phyloP scores from a whole-genome alignment of 2,888 invertebrate genomes.

The Xestobium rufovillosum region DNA sequence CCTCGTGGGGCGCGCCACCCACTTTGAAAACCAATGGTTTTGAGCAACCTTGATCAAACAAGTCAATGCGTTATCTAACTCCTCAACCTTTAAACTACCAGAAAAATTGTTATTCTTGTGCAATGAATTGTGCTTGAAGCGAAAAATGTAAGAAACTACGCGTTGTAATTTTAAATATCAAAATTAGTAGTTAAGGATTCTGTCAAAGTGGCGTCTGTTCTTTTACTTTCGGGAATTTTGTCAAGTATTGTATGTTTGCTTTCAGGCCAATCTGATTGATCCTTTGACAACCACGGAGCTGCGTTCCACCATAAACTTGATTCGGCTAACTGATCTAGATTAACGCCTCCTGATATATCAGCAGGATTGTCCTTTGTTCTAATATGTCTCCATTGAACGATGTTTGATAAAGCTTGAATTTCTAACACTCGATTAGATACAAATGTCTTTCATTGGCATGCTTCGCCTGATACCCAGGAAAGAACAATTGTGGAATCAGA shows the following conservation, averaged over 20 bases:
- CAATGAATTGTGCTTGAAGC: constrained; percentile 9
- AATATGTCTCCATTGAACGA: constrained; percentile 17
- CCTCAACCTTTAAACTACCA: constrained; percentile 5
- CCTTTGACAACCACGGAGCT: constrained; percentile 8
- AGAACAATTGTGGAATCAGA: constrained; percentile 11
- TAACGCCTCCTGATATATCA: constrained; percentile 17
- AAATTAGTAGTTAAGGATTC: neutral
- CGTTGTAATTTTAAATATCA: constrained; percentile 9
- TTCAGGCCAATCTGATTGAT: neutral
- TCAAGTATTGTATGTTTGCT: too few species aligned
- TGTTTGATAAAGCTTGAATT: constrained; percentile 21
- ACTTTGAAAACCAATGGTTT: too few species aligned
- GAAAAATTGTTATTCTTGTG: neutral
- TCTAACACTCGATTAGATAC: constrained; percentile 16
- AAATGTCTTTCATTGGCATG: constrained; percentile 3
- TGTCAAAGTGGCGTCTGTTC: neutral
- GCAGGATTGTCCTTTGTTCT: constrained; percentile 20
- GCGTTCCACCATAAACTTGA: constrained; percentile 8
- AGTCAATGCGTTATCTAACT: too few species aligned
- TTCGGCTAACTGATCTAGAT: constrained; percentile 2
- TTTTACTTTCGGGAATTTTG: too few species aligned
- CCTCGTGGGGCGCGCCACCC: too few species aligned
- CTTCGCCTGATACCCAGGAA: constrained; percentile 6
- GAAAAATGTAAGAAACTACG: too few species aligned
- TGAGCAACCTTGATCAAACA: too few species aligned